Evolutionary conservation across 1,140 invertebrate species (phyloP), one percentile per base, ranked within the genome.

Genomic region (Drosophila triauraria): DNA sequence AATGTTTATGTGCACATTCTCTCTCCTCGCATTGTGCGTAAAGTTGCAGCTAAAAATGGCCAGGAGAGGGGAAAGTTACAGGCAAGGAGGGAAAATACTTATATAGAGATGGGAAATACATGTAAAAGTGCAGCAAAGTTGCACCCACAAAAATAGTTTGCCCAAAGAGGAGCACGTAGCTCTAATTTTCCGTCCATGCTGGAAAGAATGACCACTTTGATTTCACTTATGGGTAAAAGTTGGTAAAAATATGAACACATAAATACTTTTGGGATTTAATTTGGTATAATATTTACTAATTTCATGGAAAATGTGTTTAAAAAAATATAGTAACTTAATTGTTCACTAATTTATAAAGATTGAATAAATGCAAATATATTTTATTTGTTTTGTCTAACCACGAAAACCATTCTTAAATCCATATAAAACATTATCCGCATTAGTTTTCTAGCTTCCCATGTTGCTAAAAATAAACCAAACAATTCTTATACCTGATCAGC

Each of bases 1-100:
- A 86, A 76, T 86, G 84, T 83, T 69, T 75, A 59, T 68, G 67
- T 65, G 62, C 80, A 59, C 43, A 71, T 72, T 71, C 48, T 57
- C 44, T 47, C 61, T 59, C 35, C 47, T 46, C 44, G 58, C 50
- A 76, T 57, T 82, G 80, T 86, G 84, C 84, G 84, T 86, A 78
- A 67, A 72, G 72, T 84, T 72, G 54, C 43, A 47, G 57, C 67
- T 56, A 48, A 60, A 76, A 60, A 76, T 47, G 27, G 25, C 25
- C 27, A n/a, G 20, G 38, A 59, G 5, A 56, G 56, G 20, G 25
- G 23, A 60, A 76, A 43, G 47, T 12, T 54, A 9, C 53, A 51
- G 27, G 3, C 38, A 48, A 27, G 10, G 4, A 10, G 35, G 9
- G 3, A 13, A 6, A 13, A 54, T n/a, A 38, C 13, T 2, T 32